Conservation (phyloP, 2,113 vertebrate species). For the Australoheros scitulus region DNA sequence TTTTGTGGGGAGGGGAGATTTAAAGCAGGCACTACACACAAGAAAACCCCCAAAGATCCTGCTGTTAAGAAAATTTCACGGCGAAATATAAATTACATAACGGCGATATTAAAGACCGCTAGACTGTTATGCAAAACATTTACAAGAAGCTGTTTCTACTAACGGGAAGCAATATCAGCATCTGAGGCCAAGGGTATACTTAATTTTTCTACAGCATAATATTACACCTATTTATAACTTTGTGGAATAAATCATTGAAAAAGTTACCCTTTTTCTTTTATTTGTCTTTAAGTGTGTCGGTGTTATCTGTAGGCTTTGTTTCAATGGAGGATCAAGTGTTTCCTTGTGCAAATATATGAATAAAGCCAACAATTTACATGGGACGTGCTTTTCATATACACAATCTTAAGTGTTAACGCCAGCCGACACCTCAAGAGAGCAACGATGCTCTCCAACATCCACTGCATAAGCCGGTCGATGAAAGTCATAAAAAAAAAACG, state of each 20-base stretch:
- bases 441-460: not conserved
- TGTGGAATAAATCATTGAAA: not conserved
- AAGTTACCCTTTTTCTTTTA: not conserved
- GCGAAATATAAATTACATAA: not conserved
- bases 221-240: not conserved
- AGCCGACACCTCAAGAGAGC: conserved; percentile 14
- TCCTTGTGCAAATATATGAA: not conserved
- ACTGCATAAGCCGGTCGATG: not conserved
- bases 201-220: not conserved
- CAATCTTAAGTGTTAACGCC: not conserved
- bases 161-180: not conserved
- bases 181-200: not conserved
- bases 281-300: not conserved
- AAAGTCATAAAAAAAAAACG: conserved; percentile 2
- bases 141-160: not conserved
- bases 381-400: not conserved
- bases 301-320: not conserved
- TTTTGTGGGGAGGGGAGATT: not conserved
- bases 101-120: not conserved
- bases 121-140: not conserved
- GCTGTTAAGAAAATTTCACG: not conserved
- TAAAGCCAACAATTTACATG: not conserved
- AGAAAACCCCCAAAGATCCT: not conserved
- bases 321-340: not conserved
- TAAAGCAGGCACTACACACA: not conserved